Evolutionary conservation across 1,140 invertebrate species (phyloP).

Genomic region (Papilio polyxenes): DNA sequence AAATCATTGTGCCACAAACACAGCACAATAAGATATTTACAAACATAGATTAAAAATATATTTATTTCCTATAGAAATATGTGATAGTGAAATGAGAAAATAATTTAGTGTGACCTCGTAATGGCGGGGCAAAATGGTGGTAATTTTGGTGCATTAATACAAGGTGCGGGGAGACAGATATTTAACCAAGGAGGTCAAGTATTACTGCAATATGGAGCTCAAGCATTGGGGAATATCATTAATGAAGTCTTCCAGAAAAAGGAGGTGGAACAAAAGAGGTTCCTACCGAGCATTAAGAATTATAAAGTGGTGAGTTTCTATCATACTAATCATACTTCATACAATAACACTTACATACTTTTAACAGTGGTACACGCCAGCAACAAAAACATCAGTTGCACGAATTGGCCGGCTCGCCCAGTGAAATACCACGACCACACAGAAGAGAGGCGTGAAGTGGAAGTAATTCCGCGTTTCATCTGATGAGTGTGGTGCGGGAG

Average conservation of each 20-base stretch:
- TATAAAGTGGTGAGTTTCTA: slow-evolving; percentile 82
- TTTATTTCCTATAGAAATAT: slow-evolving; percentile 48
- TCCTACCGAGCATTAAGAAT: slow-evolving; percentile 82
- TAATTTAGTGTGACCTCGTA: slow-evolving; percentile 57
- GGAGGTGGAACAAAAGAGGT: slow-evolving; percentile 80
- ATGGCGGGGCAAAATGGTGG: slow-evolving; percentile 74
- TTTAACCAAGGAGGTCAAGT: slow-evolving; percentile 81
- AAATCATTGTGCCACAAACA: not conserved
- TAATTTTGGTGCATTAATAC: slow-evolving; percentile 78
- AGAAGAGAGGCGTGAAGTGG: no score
- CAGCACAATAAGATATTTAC: slow-evolving; percentile 40
- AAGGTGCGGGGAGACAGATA: slow-evolving; percentile 80
- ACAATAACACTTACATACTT: no score
- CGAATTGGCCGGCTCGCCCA: no score
- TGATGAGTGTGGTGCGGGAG: no score
- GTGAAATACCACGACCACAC: no score
- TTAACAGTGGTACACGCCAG: no score
- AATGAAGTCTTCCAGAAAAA: slow-evolving; percentile 83
- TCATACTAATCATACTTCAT: no score
- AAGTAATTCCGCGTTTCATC: no score
- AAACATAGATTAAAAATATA: not conserved
- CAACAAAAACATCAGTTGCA: no score
- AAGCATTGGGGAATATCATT: slow-evolving; percentile 81
- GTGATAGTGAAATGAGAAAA: slow-evolving; percentile 60
- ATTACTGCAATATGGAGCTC: slow-evolving; percentile 81